A percentile compares a stretch with the other conserved stretches of the same genome.
Evolutionary conservation across 2,113 vertebrate genomes (phyloP).

Genomic region (Sminthopsis crassicaudata): DNA sequence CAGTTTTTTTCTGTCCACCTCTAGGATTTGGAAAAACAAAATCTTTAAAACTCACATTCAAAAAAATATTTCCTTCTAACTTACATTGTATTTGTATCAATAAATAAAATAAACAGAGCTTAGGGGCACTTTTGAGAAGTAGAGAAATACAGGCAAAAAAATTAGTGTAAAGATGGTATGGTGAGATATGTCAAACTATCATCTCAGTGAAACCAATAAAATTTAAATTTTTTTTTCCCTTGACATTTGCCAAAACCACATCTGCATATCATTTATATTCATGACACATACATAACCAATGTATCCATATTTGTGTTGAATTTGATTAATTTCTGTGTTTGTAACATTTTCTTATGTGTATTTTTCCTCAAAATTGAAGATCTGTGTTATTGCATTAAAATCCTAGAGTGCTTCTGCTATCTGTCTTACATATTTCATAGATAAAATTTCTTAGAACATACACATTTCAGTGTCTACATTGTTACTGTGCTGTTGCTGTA

Average conservation of each 20-base stretch:
- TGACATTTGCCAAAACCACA: constrained; percentile 78
- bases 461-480: constrained; percentile 67
- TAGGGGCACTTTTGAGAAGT: background rate
- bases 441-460: constrained; percentile 59
- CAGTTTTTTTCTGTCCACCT: background rate
- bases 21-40: background rate
- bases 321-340: constrained; percentile 73
- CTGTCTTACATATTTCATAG: constrained; percentile 72
- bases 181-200: constrained; percentile 22
- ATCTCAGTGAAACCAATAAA: constrained; percentile 62
- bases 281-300: constrained; percentile 65
- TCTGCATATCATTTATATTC: constrained; percentile 81
- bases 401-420: constrained; percentile 59
- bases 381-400: constrained; percentile 71
- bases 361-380: constrained; percentile 79
- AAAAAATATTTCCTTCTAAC: constrained; percentile 31
- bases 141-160: constrained; percentile 47
- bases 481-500: constrained; percentile 43
- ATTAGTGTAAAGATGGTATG: background rate
- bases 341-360: constrained; percentile 79
- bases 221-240: constrained; percentile 50
- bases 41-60: background rate
- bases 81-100: constrained; percentile 15
- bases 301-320: constrained; percentile 72
- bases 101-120: background rate